Evolutionary conservation across 2,113 vertebrate species (phyloP), one percentile per base, ranked within the genome.

Genomic region (Recurvirostra avosetta): DNA sequence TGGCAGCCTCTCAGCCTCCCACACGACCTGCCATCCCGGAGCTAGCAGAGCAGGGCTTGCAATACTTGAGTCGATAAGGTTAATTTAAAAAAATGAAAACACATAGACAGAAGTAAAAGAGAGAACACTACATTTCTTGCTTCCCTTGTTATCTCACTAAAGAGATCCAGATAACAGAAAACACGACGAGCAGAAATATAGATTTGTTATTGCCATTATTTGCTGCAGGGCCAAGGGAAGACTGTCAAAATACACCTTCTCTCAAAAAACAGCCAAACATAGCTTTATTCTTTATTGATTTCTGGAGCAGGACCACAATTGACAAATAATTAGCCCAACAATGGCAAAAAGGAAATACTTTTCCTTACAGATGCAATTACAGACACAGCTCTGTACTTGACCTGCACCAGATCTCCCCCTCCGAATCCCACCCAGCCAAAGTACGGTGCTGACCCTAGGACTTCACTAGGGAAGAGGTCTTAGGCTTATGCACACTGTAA

Each of bases 1-100:
- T 0, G 26, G 9, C 40, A 82, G 40, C n/a, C 53, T 15, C 85
- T 18, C 58, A 26, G 86, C 45, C n/a, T 50, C 53, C 22, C 2
- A 2, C 67, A 11, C 5, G 2, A 40, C 18, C 56, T 11, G 26
- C 72, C 50, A 71, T 2, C 43, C 76, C 23, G 52, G 47, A 86
- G 77, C 40, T 6, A 8, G 80, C 72, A 32, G 32, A 75, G 71
- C 34, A n/a, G 12, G 3, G 29, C 20, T 16, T 41, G 76, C 89
- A 62, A 36, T 34, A 27, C n/a, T 66, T 6, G 27, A 52, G 87
- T 91, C 6, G 1, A 79, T 82, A 25, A 78, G 43, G 73, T 65
- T 92, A 81, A 94, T 92, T 84, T 56, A 75, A 92, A 96, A 91
- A 63, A 63, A 75, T 43, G 71, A 91, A 92, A 94, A 86, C 86